Evolutionary conservation across 2,113 vertebrate genomes (phyloP), one percentile per base, ranked within the genome.

Genomic region (Tragelaphus imberbis): DNA sequence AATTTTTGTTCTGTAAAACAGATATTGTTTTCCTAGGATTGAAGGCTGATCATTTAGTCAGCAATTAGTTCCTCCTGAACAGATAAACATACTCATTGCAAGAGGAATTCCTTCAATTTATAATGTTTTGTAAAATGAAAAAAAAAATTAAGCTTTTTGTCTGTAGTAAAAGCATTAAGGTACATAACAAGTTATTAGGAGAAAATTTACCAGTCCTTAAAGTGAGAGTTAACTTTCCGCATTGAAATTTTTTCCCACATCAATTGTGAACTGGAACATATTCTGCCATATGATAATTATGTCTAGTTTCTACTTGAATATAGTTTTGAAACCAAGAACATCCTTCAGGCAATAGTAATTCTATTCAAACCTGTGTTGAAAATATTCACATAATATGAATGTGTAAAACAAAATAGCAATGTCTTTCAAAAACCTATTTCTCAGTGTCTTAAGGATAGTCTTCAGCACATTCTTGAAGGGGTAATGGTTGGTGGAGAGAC

Each of bases 81-180:
- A 93, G 56, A 40, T 36, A 87, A 84, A 58, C 23, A 80, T 65
- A 30, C 25, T 79, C 21, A 40, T 49, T 84, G 47, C 9, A 82
- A 47, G 53, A 47, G 19, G 28, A 87, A 92, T 77, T 49, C 21
- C 11, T 95, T 94, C 58, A 47, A 91, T 81, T 84, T 80, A 51
- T 79, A 84, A n/a, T 84, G 55, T 36, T 77, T 90, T 51, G 19
- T 9, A 95, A 90, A 90, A 47, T 84, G 47, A 93, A 97, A 95
- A 90, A 95, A 90, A 53, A 94, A 87, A 82, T 68, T 49, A n/a
- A 86, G 33, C 14, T 49, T 88, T 95, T 27, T 71, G 6, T 61
- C 90, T 95, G 68, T 58, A 91, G 13, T 61, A 40, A 88, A 81
- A 91, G 5, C 11, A 28, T 61, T 80, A 88, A 96, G 27, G 3